Base-by-base conservation (phyloP, 2,113 vertebrate genomes). In the Ceratotherium simum region DNA sequence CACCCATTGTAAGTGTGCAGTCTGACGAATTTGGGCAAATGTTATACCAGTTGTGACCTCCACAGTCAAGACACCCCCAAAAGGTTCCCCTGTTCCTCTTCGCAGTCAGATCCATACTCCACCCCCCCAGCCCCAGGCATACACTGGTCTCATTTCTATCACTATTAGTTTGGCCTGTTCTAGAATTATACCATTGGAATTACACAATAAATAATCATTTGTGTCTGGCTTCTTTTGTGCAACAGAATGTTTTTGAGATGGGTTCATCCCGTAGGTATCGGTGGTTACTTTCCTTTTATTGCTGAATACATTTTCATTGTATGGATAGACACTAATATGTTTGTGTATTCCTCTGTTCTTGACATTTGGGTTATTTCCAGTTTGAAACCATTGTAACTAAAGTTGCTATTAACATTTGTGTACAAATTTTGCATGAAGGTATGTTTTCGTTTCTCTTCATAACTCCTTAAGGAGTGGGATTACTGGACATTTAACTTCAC, bases 191-290 rank as follows among this genome's bases (percentile, higher is more conserved):
- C 27, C 21, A 0, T 2, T 18, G 56, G 31, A 62, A 7, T 18
- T 56, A 48, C 6, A 2, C 11, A 2, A 51, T 5, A 9, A 31
- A 21, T 0, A 13, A 5, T 8, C 67, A 72, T 39, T 14, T 0
- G 36, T 0, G 5, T 42, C 7, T 31, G n/a, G 27, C 84, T 14
- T 48, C 17, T 29, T 48, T 56, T 18, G 27, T 23, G 29, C 39
- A 46, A 10, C 10, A 83, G 31, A 23, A 48, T 4, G 9, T 18
- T 64, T 64, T 31, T 51, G 56, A 64, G 31, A 5, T 36, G 25
- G 33, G 39, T 7, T 76, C 39, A 12, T 36, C 36, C 5, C n/a
- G 39, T 58, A 3, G 8, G 0, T 9, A 8, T 58, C 48, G 3
- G 27, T 5, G n/a, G n/a, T 14, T 29, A 18, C 12, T 29, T 31